These are phyloP conservation scores for Crenuchus spilurus DNA, from an alignment of 2,797 vertebrate genomes.

Conservation along the genomic window DNA sequence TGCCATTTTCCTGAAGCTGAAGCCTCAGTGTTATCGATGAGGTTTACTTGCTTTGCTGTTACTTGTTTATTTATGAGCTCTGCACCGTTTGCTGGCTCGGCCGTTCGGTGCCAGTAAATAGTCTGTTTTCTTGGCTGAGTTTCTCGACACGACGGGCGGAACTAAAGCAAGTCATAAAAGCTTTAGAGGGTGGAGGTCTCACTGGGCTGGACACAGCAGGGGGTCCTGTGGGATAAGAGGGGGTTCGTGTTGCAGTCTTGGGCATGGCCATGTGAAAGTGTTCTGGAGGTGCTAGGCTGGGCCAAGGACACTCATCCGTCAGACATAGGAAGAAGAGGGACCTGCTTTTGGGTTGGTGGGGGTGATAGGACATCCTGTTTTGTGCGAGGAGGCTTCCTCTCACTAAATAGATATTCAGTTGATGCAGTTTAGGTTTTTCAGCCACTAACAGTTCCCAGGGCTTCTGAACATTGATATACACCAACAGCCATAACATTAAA, in stretches of 20 bases:
- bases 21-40: not conserved
- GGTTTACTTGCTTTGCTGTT: slow-evolving; percentile 6
- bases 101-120: not conserved
- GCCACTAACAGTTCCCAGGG: slow-evolving; percentile 66
- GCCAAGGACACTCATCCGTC: slow-evolving; percentile 44
- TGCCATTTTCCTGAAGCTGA: not conserved
- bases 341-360: slow-evolving; percentile 9
- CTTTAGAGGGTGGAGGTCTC: not conserved
- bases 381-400: slow-evolving; percentile 48
- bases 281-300: slow-evolving; percentile 9
- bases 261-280: slow-evolving; percentile 21
- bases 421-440: slow-evolving; percentile 15
- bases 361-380: slow-evolving; percentile 58
- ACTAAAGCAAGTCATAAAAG: slow-evolving; percentile 17
- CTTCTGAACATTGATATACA: no score
- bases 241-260: not conserved
- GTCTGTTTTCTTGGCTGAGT: not conserved
- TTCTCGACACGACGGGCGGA: not conserved
- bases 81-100: not conserved
- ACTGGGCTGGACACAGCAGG: not conserved
- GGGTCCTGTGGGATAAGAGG: not conserved
- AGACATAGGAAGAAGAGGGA: slow-evolving; percentile 50
- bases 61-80: slow-evolving; percentile 22
- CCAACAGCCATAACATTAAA: no score
- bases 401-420: slow-evolving; percentile 51